A percentile compares a stretch with the other conserved stretches of the same genome.
Conservation (phyloP, 2,797 vertebrate genomes). For the Coluber constrictor region DNA sequence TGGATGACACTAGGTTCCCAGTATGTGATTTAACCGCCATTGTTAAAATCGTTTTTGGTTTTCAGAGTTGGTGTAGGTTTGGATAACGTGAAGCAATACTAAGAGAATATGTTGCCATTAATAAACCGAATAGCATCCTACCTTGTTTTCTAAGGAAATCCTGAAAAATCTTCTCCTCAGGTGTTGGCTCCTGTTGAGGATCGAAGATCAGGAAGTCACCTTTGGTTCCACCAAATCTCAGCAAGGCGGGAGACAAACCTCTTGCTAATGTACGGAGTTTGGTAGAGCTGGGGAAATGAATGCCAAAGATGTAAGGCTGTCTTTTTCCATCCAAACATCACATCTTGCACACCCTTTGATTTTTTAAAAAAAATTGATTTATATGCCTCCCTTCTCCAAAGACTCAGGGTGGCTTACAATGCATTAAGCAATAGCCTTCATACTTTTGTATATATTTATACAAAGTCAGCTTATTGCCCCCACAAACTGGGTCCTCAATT, state of each 20-base stretch:
- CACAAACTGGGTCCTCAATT: no score
- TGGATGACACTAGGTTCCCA: background rate
- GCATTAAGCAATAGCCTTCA: no score
- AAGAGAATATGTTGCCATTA: background rate
- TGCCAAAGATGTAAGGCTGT: background rate
- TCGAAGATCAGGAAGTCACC: conserved; percentile 90
- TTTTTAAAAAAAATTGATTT: no score
- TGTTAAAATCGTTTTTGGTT: background rate
- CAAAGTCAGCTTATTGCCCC: no score
- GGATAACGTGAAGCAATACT: background rate
- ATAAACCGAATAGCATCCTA: conserved; percentile 31
- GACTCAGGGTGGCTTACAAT: no score
- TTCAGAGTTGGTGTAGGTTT: background rate
- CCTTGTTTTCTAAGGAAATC: conserved; percentile 59
- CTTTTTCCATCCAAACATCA: background rate
- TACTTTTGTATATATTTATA: no score
- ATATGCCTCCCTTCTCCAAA: no score
- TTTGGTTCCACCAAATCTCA: conserved; percentile 89
- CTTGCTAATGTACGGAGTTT: conserved; percentile 78
- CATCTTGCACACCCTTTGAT: background rate
- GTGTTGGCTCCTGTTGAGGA: conserved; percentile 67
- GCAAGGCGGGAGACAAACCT: conserved; percentile 81
- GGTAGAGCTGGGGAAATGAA: conserved; percentile 72
- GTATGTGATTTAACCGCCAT: background rate
- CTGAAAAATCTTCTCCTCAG: conserved; percentile 59